Base-by-base conservation (phyloP, 2,113 vertebrate genomes). In the Stictonetta naevosa region DNA sequence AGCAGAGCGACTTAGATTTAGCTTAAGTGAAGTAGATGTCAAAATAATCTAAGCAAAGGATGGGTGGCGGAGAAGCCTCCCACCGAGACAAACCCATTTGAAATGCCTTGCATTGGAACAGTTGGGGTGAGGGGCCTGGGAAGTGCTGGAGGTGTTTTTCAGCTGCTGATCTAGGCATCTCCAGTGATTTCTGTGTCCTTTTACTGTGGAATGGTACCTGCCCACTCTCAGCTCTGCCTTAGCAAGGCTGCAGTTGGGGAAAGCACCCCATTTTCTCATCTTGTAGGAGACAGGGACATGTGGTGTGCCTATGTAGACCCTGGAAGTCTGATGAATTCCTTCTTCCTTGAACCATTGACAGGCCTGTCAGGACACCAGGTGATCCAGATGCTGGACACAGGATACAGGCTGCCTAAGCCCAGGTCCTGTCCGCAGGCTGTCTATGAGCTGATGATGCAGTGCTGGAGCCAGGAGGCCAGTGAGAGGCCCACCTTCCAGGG, bases 361-460 rank as follows among this genome's bases (percentile, higher is more conserved):
- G 99, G 97, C 79, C 94, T 99, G 98, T 68, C 97, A 2, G 99
- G 99, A 93, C 78, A 95, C 63, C 98, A 99, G 94, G 99, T 99
- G 91, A 91, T 99, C 17, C 98, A 99, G 81, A 88, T 68, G 92
- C 15, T 99, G 77, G 76, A 97, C 11, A 80, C 83, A 15, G 98
- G 98, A 23, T 99, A 99, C 97, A 97, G 99, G 86, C 98, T 99
- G 53, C 71, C 98, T 1, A 96, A 96, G 46, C 99, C 99, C 0
- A 3, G 80, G 3, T 93, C 60, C 13, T 99, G 99, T 71, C 99
- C 99, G 0, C 71, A 20, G 3, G 55, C 92, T 0, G 59, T 99
- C 77, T 99, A 99, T 28, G 82, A 94, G 33, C 98, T 99, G 69
- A 99, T 99, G 99, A 17, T 58, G 36, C 94, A 98, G 16, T 99